Base-by-base conservation (phyloP, 1,140 invertebrate genomes). In the Patella vulgata region DNA sequence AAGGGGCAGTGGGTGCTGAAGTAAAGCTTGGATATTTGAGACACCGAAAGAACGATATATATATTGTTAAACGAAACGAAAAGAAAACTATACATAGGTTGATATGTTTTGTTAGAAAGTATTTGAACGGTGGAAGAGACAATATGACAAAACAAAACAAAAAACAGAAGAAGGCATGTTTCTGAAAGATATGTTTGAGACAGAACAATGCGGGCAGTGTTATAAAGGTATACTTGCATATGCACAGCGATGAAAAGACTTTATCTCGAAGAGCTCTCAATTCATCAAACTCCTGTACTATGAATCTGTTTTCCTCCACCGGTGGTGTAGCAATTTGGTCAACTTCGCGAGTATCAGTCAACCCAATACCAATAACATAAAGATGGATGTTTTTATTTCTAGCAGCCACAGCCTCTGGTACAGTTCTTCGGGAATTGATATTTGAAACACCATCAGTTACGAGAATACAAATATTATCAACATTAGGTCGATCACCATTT, bases 381-480 rank as follows among this genome's bases (percentile, higher is more conserved):
- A 72, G 66, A 42, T 68, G 65, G 36, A 70, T 68, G 11, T 46
- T 48, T 17, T 65, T 40, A 11, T 43, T 23, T 23, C 59, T 52
- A 21, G 59, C 56, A 14, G 8, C 27, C 23, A 62, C 50, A 9
- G 71, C 73, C 57, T 70, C 63, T 25, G 63, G 68, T 28, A 62
- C 63, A 14, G 68, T 70, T 39, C 51, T 33, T 19, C 39, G 12
- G 8, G 63, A 46, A 48, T 70, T 54, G 19, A 70, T 68, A 46
- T 73, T 73, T 12, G 70, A 72, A 11, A 67, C 56, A 46, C 74
- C 74, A 48, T 76, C 70, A 36, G 74, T 76, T 27, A 74, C 54
- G 11, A 76, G 55, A 27, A 76, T 66, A 39, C 50, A 52, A 40
- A 74, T 68, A 58, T 76, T 71, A n/a, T 42, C 23, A n/a, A 59